Percentiles rank a stretch among this genome's conserved stretches.
Conservation (phyloP, 2,888 invertebrate genomes). For the Herminia tarsipennalis region DNA sequence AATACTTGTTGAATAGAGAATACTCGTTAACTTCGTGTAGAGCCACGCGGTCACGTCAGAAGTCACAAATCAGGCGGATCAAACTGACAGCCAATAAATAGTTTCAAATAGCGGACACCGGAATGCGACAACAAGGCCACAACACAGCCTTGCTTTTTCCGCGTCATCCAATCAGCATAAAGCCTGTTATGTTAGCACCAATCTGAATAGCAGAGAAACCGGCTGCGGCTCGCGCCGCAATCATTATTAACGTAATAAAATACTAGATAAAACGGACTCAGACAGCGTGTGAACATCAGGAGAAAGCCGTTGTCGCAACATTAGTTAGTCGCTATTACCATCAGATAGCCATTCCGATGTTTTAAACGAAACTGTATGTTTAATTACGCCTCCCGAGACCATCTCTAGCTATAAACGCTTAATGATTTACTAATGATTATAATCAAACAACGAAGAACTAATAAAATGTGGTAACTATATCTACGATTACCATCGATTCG, state of each 20-base stretch:
- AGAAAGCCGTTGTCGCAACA: conserved; percentile 82
- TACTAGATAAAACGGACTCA: conserved; percentile 79
- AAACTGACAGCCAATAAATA: conserved; percentile 69
- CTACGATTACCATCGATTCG: conserved; percentile 37
- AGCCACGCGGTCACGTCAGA: conserved; percentile 30
- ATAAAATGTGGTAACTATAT: conserved; percentile 49
- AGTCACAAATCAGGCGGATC: conserved; percentile 61
- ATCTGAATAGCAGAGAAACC: conserved; percentile 75
- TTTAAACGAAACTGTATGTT: conserved; percentile 59
- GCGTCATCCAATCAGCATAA: conserved; percentile 79
- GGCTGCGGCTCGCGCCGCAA: conserved; percentile 78
- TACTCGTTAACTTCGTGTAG: conserved; percentile 32
- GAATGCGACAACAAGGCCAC: conserved; percentile 80
- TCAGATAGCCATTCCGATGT: conserved; percentile 60
- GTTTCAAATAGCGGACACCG: conserved; percentile 66
- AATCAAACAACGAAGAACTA: conserved; percentile 51
- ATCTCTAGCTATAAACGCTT: conserved; percentile 54
- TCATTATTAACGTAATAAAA: conserved; percentile 82
- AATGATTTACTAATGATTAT: conserved; percentile 57
- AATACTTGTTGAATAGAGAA: conserved; percentile 42
- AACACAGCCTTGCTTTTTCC: conserved; percentile 79
- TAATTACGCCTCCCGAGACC: conserved; percentile 52
- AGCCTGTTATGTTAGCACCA: conserved; percentile 68
- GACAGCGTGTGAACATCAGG: conserved; percentile 83
- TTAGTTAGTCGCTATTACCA: conserved; percentile 67